phyloP scores from a whole-genome alignment of 2,113 vertebrate genomes.

The Catagonus wagneri region DNA sequence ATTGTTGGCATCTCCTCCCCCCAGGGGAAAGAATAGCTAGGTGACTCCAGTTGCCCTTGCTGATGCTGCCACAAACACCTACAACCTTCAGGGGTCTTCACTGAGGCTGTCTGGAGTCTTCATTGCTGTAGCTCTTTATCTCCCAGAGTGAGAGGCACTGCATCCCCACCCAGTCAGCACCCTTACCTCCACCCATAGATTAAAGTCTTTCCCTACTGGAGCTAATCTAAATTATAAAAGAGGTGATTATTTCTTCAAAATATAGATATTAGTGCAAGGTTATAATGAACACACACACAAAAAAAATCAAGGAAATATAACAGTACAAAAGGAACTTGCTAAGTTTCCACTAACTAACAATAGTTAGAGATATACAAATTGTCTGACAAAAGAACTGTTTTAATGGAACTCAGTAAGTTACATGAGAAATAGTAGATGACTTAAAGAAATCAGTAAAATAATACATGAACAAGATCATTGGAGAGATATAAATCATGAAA shows the following conservation, averaged over 20 bases:
- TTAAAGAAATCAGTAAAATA: background rate
- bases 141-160: background rate
- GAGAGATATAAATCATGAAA: background rate
- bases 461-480: background rate
- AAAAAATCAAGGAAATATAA: background rate
- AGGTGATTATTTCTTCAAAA: background rate
- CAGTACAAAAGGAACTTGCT: background rate
- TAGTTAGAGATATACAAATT: background rate
- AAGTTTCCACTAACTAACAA: background rate
- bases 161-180: background rate
- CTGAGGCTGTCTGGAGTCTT: background rate
- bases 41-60: background rate
- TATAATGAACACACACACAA: background rate
- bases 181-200: background rate
- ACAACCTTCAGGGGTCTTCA: background rate
- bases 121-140: background rate
- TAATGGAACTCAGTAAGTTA: background rate
- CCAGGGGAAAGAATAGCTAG: background rate
- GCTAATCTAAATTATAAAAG: background rate
- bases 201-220: background rate
- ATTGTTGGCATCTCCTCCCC: background rate
- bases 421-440: background rate
- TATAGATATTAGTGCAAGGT: too few species aligned
- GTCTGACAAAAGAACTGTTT: background rate
- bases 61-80: background rate